These are phyloP conservation scores for Scelioninae gen. 2 DNA, from an alignment of 2,888 invertebrate genomes.

Conservation along the genomic window DNA sequence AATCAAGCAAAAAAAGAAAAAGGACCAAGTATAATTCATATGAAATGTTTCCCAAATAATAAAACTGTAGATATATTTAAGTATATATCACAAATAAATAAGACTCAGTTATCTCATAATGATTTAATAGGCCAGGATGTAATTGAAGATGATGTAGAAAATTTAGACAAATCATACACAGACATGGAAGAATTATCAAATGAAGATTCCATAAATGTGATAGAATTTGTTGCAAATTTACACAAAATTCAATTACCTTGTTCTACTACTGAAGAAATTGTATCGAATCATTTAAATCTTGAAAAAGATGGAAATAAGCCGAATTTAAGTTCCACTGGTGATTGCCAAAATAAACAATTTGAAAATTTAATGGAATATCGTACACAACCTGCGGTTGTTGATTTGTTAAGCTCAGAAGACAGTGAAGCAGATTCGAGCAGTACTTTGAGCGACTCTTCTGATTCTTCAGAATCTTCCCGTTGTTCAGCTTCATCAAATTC, in stretches of 20 bases:
- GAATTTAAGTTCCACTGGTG: slow-evolving; percentile 7
- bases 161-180: neutral
- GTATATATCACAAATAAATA: neutral
- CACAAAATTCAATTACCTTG: slow-evolving; percentile 19
- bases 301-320: neutral
- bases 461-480: no score
- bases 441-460: slow-evolving; percentile 56
- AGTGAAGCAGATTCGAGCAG: slow-evolving; percentile 65
- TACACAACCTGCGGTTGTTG: slow-evolving; percentile 26
- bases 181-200: neutral
- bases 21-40: no score
- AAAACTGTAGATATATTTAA: slow-evolving; percentile 1
- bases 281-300: neutral
- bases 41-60: neutral
- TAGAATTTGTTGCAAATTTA: slow-evolving; percentile 34
- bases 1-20: no score
- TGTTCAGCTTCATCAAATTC: slow-evolving; percentile 18
- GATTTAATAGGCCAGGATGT: neutral
- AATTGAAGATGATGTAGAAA: neutral
- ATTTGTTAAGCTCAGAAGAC: slow-evolving; percentile 58
- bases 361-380: slow-evolving; percentile 42
- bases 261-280: no score
- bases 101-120: neutral
- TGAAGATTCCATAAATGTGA: slow-evolving; percentile 21
- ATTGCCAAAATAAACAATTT: neutral